Percentiles rank a stretch among this genome's conserved stretches.
phyloP scores from a whole-genome alignment of 92 coral and sea anemone species.

The Porites divaricata region DNA sequence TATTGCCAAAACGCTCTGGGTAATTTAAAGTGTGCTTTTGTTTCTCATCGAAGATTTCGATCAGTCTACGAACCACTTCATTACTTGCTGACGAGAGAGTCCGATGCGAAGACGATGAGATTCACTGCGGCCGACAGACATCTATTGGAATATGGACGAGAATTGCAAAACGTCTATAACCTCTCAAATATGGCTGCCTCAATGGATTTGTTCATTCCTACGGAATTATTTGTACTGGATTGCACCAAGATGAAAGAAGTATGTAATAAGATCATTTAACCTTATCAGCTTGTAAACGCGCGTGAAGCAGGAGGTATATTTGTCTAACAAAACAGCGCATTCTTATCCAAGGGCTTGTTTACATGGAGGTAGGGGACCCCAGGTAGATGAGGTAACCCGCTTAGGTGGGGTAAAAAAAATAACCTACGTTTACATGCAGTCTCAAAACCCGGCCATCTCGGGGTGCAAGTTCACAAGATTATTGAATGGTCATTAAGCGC shows the following conservation, averaged over 20 bases:
- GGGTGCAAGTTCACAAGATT: too few relatives aligned
- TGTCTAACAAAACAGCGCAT: not conserved
- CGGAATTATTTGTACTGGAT: slow-evolving; percentile 91
- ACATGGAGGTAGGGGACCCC: too few relatives aligned
- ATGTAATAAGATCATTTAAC: not conserved
- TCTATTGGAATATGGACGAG: slow-evolving; percentile 79
- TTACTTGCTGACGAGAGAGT: slow-evolving; percentile 78
- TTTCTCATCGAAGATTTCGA: slow-evolving; percentile 68
- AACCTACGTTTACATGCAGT: too few relatives aligned
- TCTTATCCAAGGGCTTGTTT: not conserved
- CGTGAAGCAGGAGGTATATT: not conserved
- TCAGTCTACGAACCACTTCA: slow-evolving; percentile 73
- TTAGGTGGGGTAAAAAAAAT: too few relatives aligned
- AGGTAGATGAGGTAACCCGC: too few relatives aligned
- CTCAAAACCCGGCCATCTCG: too few relatives aligned
- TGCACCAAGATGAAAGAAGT: slow-evolving; percentile 89
- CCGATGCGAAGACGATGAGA: slow-evolving; percentile 70
- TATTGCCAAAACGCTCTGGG: not conserved
- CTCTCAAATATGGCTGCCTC: slow-evolving; percentile 74
- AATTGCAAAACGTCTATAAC: slow-evolving; percentile 83
- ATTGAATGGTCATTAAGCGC: too few relatives aligned
- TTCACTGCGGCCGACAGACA: slow-evolving; percentile 82
- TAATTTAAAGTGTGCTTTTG: not conserved
- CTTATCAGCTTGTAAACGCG: not conserved
- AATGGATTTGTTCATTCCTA: slow-evolving; percentile 91